Conservation (phyloP, 1,140 invertebrate species). For the Brevipalpus yothersi region DNA sequence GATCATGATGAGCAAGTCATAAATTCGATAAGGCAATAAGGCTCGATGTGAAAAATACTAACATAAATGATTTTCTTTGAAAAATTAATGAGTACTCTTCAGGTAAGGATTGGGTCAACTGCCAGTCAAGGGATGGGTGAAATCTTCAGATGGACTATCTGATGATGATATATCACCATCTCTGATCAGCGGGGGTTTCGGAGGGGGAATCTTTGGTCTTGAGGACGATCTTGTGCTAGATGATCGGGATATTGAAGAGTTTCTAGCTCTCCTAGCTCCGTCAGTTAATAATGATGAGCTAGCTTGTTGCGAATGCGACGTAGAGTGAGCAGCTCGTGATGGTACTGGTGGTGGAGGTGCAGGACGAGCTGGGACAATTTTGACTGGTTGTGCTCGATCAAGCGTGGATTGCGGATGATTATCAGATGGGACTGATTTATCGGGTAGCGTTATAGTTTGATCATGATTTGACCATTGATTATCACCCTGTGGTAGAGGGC, state of each 20-base stretch:
- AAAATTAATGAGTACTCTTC: no score
- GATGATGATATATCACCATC: neutral
- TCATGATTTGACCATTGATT: neutral
- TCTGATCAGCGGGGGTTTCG: neutral
- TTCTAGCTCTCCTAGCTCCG: neutral
- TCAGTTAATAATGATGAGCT: neutral
- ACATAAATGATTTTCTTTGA: no score
- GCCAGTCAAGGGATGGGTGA: no score
- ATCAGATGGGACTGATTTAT: neutral
- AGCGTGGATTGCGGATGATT: neutral
- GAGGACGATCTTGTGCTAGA: neutral
- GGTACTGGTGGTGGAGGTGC: neutral
- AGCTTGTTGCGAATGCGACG: neutral
- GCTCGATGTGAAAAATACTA: no score
- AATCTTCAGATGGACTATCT: neutral
- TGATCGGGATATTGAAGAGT: neutral
- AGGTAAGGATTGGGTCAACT: no score
- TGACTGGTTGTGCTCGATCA: neutral
- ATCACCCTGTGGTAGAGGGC: slow-evolving; percentile 23
- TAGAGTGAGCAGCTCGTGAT: neutral
- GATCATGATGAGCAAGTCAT: no score
- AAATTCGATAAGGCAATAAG: no score
- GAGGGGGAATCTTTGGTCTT: neutral
- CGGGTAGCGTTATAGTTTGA: neutral
- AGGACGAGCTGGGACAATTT: neutral